Base-by-base conservation (phyloP, 2,888 invertebrate genomes). In the Biston betularia region DNA sequence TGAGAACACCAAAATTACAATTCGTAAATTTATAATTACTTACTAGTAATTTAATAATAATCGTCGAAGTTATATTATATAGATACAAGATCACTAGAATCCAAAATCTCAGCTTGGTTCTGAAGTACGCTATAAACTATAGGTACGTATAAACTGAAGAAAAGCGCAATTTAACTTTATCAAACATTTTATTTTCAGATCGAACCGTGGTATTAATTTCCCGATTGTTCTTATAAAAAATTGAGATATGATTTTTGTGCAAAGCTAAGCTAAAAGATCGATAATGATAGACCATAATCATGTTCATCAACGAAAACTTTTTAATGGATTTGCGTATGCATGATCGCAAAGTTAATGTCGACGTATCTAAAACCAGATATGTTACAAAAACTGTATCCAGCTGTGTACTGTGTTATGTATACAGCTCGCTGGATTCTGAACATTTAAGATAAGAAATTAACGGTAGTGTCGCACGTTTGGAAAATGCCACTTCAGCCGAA, bases 401-500 rank as follows among this genome's bases (percentile, higher is more conserved):
- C n/a, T 15, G 8, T 15, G 10, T 15, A 46, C 15, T 5, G 14
- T 15, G 8, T 33, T 49, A 33, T 50, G 34, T 34, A 5, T 34
- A 5, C 24, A n/a, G 14, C 44, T 55, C 33, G 33, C 44, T 33
- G 34, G 45, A 34, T 55, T 45, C 33, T 56, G 56, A 34, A 45
- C 56, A 12, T 38, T 24, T 14, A 34, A 33, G 0, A 34, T 45
- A 45, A 56, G n/a, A 33, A 54, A 9, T 12, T 9, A 12, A 12
- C 6, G 12, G 8, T 33, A 12, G 63, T 38, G 6, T 38, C 6
- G 38, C 38, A 9, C 38, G 38, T 38, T 38, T 38, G 9, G 38
- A 9, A 38, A 38, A 38, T 38, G 6, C 38, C 24, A 24, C 1
- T 38, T 6, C 38, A 71, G 75, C 74, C 75, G 78, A 78, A 79